A percentile compares a stretch with the other conserved stretches of the same genome.
phyloP scores from a whole-genome alignment of 2,113 vertebrate species.

The Lasiurus cinereus region DNA sequence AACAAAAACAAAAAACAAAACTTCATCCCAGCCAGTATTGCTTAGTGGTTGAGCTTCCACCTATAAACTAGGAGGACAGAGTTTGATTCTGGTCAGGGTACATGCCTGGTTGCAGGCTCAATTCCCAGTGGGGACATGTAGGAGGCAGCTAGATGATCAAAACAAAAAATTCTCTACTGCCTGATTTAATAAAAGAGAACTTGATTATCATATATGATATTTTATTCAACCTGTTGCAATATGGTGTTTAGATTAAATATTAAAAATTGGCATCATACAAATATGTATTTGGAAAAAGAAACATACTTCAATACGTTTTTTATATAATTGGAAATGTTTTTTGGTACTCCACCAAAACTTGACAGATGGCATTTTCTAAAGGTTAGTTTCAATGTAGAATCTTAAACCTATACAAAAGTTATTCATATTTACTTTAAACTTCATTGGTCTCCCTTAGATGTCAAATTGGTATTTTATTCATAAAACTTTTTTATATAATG shows the following conservation, averaged over 20 bases:
- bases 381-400: slow-evolving; percentile 46
- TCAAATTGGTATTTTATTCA: background rate
- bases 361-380: slow-evolving; percentile 48
- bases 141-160: too few relatives aligned
- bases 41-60: too few relatives aligned
- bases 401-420: background rate
- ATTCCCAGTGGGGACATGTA: too few relatives aligned
- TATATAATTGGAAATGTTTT: slow-evolving; percentile 57
- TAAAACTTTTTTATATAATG: background rate
- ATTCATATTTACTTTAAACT: background rate
- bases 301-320: slow-evolving; percentile 8
- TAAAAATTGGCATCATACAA: slow-evolving; percentile 4
- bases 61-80: too few relatives aligned
- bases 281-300: background rate
- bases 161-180: background rate
- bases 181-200: background rate
- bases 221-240: slow-evolving; percentile 40
- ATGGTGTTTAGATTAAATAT: slow-evolving; percentile 49
- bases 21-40: too few relatives aligned
- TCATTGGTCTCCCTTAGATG: background rate
- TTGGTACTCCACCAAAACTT: slow-evolving; percentile 55
- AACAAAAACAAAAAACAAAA: too few relatives aligned
- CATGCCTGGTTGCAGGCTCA: too few relatives aligned
- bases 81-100: too few relatives aligned
- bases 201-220: background rate